Percentiles rank a stretch among this genome's conserved stretches.
These are phyloP conservation scores for Sphaerolaimus hirsutus DNA, from an alignment of 2,888 invertebrate genomes.

Conservation along the genomic window DNA sequence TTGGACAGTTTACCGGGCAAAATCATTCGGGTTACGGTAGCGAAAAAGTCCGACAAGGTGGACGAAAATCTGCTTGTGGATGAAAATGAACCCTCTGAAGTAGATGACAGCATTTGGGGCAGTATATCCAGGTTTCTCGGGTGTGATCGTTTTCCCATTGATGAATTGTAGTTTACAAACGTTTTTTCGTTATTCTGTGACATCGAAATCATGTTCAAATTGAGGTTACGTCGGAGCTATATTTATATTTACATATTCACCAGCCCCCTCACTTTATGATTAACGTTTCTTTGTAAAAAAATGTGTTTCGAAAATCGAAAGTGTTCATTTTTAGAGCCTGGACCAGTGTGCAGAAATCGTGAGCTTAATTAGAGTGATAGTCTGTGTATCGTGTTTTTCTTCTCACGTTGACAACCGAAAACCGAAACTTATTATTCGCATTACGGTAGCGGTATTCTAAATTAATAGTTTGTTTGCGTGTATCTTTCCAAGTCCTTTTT, in stretches of 20 bases:
- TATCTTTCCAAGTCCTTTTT: too few relatives aligned
- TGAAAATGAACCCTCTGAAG: constrained; percentile 8
- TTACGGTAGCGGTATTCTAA: too few relatives aligned
- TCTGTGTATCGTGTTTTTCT: too few relatives aligned
- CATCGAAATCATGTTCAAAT: not conserved
- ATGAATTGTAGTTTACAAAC: not conserved
- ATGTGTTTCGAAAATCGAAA: too few relatives aligned
- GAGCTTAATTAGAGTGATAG: too few relatives aligned
- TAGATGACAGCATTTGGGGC: constrained; percentile 46
- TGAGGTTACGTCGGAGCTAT: not conserved
- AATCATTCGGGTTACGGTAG: constrained; percentile 40
- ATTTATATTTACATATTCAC: not conserved
- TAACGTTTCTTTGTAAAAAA: not conserved
- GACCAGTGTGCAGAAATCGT: too few relatives aligned
- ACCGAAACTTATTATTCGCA: too few relatives aligned
- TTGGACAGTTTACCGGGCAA: constrained; percentile 49
- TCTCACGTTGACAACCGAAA: too few relatives aligned
- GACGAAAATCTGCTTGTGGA: constrained; percentile 53
- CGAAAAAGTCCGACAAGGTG: constrained; percentile 66
- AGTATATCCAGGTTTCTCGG: constrained; percentile 56
- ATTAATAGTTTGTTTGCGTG: too few relatives aligned
- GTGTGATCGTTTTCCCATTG: not conserved
- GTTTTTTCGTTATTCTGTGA: not conserved
- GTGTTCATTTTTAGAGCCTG: too few relatives aligned
- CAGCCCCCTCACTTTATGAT: not conserved